A percentile compares a stretch with the other conserved stretches of the same genome.
These are phyloP conservation scores for Scomber japonicus DNA, from an alignment of 2,113 vertebrate species.

Conservation along the genomic window DNA sequence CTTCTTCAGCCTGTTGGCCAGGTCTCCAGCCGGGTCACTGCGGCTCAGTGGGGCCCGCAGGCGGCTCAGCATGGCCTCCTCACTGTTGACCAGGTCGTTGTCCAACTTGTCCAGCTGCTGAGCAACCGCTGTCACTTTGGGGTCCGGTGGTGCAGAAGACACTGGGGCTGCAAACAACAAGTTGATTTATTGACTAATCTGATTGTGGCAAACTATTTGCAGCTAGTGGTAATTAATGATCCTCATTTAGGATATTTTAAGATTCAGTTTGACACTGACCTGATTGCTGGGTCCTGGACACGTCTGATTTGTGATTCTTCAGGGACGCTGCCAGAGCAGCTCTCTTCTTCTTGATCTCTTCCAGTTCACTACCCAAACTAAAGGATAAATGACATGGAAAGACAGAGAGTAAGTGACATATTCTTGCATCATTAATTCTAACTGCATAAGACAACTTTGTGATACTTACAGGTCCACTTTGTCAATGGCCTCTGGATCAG, in stretches of 20 bases:
- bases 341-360: conserved; percentile 88
- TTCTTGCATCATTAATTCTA: not conserved
- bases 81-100: conserved; percentile 81
- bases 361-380: conserved; percentile 90
- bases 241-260: not conserved
- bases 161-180: conserved; percentile 63
- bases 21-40: conserved; percentile 85
- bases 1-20: conserved; percentile 85
- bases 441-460: not conserved
- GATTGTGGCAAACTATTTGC: not conserved
- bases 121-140: conserved; percentile 80
- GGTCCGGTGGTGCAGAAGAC: conserved; percentile 74
- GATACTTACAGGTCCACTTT: conserved; percentile 87
- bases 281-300: conserved; percentile 72
- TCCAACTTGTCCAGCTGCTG: conserved; percentile 85
- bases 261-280: conserved; percentile 64
- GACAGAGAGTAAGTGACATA: not conserved
- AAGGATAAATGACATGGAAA: not conserved
- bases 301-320: conserved; percentile 81
- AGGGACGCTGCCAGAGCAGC: conserved; percentile 77
- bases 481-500: conserved; percentile 88
- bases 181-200: not conserved
- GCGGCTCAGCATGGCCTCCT: conserved; percentile 83
- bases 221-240: not conserved
- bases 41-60: conserved; percentile 87